phyloP scores from a whole-genome alignment of 2,113 vertebrate genomes.

The Tor tambroides region DNA sequence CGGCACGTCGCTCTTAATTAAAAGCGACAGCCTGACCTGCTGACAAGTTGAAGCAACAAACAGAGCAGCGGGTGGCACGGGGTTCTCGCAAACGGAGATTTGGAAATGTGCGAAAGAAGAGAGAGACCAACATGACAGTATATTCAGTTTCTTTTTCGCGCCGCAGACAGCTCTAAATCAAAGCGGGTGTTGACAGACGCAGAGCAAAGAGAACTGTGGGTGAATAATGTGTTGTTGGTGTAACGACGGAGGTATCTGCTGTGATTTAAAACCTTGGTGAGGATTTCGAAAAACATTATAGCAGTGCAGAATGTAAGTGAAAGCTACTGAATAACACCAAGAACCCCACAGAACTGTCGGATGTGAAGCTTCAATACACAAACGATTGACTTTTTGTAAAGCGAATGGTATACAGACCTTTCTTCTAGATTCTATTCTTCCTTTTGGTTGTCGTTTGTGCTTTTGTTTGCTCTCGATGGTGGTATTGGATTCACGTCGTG shows the following conservation, averaged over 20 bases:
- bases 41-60: conserved; percentile 63
- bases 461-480: background rate
- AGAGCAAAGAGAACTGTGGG: conserved; percentile 6
- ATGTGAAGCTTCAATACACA: no score
- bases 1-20: conserved; percentile 61
- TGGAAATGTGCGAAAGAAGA: conserved; percentile 26
- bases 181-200: conserved; percentile 31
- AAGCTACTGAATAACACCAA: background rate
- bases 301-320: background rate
- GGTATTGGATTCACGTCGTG: background rate
- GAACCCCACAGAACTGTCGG: no score
- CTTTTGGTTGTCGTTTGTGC: background rate
- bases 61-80: conserved; percentile 54
- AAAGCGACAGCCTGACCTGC: conserved; percentile 35
- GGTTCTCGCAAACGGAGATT: conserved; percentile 54
- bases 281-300: background rate
- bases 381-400: background rate
- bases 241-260: background rate
- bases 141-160: background rate
- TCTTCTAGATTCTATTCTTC: background rate
- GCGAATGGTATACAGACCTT: no score
- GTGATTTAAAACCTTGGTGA: conserved; percentile 19
- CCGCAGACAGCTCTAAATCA: conserved; percentile 29
- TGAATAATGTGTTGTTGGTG: conserved; percentile 15
- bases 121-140: background rate